Conservation (phyloP, 2,797 vertebrate genomes). For the Muscicapa comitata region DNA sequence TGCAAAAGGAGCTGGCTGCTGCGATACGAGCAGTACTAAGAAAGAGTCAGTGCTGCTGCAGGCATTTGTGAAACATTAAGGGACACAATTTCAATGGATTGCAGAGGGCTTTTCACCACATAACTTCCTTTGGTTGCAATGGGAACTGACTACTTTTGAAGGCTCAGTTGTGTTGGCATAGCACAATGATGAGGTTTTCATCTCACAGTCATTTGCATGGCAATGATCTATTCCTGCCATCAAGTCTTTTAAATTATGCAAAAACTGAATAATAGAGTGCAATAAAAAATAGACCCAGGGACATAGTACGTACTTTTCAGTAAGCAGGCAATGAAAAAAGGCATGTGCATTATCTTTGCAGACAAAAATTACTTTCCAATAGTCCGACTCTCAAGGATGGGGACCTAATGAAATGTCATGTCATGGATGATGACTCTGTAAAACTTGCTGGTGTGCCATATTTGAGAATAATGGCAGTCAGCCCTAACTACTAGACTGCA, state of each 20-base stretch:
- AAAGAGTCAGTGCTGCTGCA: background rate
- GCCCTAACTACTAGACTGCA: background rate
- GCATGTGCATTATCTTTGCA: background rate
- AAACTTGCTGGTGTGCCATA: background rate
- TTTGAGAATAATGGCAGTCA: background rate
- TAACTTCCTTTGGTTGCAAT: background rate
- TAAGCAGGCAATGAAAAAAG: background rate
- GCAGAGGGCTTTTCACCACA: slow-evolving; percentile 24
- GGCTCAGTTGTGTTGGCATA: background rate
- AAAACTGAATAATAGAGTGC: background rate
- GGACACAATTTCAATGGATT: background rate
- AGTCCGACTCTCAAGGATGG: background rate
- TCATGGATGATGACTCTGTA: background rate
- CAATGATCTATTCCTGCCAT: slow-evolving; percentile 21
- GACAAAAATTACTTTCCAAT: background rate
- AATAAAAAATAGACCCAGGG: background rate
- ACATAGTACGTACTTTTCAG: background rate
- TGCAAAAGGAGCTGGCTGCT: background rate
- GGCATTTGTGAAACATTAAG: slow-evolving; percentile 34
- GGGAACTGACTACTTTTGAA: slow-evolving; percentile 26
- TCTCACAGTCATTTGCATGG: background rate
- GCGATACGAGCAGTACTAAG: background rate
- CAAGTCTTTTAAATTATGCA: background rate
- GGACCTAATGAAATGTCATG: background rate
- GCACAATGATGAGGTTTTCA: slow-evolving; percentile 2